These are phyloP conservation scores for Ptyas mucosa DNA, from an alignment of 2,113 vertebrate genomes.

Conservation along the genomic window DNA sequence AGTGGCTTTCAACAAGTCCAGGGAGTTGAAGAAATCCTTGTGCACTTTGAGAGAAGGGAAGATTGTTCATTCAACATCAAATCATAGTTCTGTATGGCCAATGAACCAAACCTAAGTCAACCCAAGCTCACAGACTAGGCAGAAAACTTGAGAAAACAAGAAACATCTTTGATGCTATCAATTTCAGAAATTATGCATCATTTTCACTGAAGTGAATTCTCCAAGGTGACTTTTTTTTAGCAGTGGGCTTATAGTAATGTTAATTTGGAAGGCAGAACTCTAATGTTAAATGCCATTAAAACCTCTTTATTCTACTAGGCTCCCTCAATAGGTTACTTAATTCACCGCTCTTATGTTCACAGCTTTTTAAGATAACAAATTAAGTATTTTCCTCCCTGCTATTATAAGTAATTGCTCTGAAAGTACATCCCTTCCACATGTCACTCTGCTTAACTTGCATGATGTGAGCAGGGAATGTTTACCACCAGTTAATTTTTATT, in stretches of 20 bases:
- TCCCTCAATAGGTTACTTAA: slow-evolving; percentile 1
- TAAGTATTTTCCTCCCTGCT: no score
- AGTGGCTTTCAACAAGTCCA: background rate
- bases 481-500: background rate
- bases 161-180: background rate
- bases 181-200: background rate
- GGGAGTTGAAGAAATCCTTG: background rate
- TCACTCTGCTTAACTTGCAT: background rate
- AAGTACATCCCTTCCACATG: background rate
- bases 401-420: slow-evolving; percentile 1
- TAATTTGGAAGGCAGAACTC: background rate
- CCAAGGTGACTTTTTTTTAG: background rate
- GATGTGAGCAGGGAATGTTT: background rate
- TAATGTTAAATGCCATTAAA: background rate
- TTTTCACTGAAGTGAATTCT: background rate
- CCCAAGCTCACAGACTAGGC: background rate
- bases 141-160: background rate
- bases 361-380: background rate
- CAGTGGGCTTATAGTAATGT: background rate
- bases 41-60: background rate
- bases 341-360: background rate
- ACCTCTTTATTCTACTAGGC: background rate
- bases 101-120: background rate
- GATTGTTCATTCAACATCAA: background rate
- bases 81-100: background rate